phyloP scores from a whole-genome alignment of 2,797 vertebrate genomes.

The Paramormyrops hopkinsi region DNA sequence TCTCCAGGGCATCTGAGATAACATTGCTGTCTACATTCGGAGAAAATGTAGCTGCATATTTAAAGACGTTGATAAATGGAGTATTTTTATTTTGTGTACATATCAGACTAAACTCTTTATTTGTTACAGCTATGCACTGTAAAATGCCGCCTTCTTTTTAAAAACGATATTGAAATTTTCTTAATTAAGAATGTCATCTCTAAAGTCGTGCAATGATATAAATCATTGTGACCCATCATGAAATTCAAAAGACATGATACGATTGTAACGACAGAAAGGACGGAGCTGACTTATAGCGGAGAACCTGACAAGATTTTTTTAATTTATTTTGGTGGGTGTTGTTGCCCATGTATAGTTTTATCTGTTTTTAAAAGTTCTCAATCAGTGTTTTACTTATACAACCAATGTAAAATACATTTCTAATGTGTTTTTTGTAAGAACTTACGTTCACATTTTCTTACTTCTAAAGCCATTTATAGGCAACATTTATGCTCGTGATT shows the following conservation, averaged over 20 bases:
- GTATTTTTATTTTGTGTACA: slow-evolving; percentile 99
- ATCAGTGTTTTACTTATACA: slow-evolving; percentile 64
- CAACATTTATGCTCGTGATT: slow-evolving; percentile 23
- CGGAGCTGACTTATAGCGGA: slow-evolving; percentile 59
- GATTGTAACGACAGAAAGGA: slow-evolving; percentile 77
- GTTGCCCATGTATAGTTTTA: slow-evolving; percentile 61
- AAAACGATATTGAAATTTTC: slow-evolving; percentile 81
- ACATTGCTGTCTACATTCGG: slow-evolving; percentile 79
- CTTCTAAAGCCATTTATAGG: slow-evolving; percentile 48
- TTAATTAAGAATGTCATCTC: slow-evolving; percentile 96
- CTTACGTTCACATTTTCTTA: slow-evolving; percentile 59
- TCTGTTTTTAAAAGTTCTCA: slow-evolving; percentile 61
- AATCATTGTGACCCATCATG: slow-evolving; percentile 87
- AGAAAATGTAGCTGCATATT: slow-evolving; percentile 83
- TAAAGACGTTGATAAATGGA: slow-evolving; percentile 87
- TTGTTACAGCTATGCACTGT: slow-evolving; percentile 99
- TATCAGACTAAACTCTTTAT: slow-evolving; percentile 88
- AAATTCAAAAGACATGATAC: slow-evolving; percentile 89
- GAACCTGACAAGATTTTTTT: slow-evolving; percentile 61
- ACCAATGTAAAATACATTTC: slow-evolving; percentile 74
- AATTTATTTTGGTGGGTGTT: slow-evolving; percentile 52
- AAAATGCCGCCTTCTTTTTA: slow-evolving; percentile 98
- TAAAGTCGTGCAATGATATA: slow-evolving; percentile 79
- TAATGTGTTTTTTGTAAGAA: slow-evolving; percentile 76
- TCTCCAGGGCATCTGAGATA: slow-evolving; percentile 73